A percentile compares a stretch with the other conserved stretches of the same genome.
Evolutionary conservation across 37 sponge, comb jelly and placozoan species (phyloP).

Genomic region (Hormiphora californensis): DNA sequence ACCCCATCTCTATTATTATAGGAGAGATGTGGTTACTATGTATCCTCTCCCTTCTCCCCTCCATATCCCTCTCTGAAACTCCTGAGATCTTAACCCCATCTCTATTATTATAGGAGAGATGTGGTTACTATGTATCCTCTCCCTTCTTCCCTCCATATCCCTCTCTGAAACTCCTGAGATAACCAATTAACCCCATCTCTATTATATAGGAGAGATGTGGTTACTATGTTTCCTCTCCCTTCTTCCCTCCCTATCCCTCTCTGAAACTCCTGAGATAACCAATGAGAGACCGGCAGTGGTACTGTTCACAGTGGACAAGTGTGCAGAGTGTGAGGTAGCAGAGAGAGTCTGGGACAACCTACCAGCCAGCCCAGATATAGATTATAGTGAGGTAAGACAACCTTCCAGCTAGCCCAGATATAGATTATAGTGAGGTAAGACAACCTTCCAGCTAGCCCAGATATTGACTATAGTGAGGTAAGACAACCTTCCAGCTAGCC

Average conservation of each 20-base stretch:
- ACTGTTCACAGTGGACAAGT: slow-evolving; percentile 25
- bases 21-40: neutral
- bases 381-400: too few relatives aligned
- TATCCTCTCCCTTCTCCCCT: too few relatives aligned
- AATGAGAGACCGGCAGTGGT: neutral
- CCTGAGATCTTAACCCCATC: neutral
- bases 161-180: too few relatives aligned
- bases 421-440: too few relatives aligned
- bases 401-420: too few relatives aligned
- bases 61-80: too few relatives aligned
- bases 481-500: too few relatives aligned
- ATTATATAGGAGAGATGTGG: neutral
- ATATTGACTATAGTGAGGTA: too few relatives aligned
- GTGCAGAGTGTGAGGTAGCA: neutral
- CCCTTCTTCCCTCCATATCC: too few relatives aligned
- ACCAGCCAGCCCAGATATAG: too few relatives aligned
- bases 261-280: neutral
- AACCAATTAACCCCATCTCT: neutral
- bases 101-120: neutral
- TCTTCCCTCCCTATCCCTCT: neutral
- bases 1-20: neutral
- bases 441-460: too few relatives aligned
- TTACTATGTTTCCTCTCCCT: neutral
- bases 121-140: too few relatives aligned
- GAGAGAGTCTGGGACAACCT: slow-evolving; percentile 7